phyloP scores from a whole-genome alignment of 2,888 invertebrate species.

The Chrysolina americana region DNA sequence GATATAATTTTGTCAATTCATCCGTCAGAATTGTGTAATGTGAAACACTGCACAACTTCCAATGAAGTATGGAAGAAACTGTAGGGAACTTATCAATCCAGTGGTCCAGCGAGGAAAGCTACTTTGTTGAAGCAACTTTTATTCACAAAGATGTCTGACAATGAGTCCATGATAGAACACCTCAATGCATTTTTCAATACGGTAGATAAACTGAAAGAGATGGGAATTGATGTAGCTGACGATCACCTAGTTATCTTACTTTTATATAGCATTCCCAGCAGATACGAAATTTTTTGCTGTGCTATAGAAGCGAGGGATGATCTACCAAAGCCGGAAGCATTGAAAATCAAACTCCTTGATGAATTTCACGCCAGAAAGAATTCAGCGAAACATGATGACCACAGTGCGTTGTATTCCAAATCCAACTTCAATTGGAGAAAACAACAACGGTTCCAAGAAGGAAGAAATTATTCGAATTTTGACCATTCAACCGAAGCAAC shows the following conservation, averaged over 20 bases:
- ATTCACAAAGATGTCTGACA: background rate
- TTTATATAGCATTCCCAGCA: slow-evolving; percentile 59
- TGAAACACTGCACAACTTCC: background rate
- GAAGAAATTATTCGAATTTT: background rate
- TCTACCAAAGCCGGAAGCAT: background rate
- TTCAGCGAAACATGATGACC: background rate
- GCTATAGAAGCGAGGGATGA: slow-evolving; percentile 57
- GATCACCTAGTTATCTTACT: slow-evolving; percentile 59
- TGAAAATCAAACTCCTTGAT: slow-evolving; percentile 13
- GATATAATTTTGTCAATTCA: background rate
- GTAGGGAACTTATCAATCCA: background rate
- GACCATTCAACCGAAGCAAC: background rate
- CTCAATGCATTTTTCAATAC: background rate
- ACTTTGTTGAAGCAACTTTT: background rate
- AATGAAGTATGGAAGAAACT: background rate
- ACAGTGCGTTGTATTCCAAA: background rate
- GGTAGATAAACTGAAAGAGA: background rate
- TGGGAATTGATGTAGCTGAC: background rate
- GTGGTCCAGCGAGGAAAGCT: background rate
- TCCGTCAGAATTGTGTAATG: background rate
- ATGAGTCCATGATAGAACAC: background rate
- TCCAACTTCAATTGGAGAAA: background rate
- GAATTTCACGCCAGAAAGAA: background rate
- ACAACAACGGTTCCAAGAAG: background rate
- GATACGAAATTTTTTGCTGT: slow-evolving; percentile 60